These are phyloP conservation scores for Eulithis testata DNA, from an alignment of 2,888 invertebrate genomes.

Conservation along the genomic window DNA sequence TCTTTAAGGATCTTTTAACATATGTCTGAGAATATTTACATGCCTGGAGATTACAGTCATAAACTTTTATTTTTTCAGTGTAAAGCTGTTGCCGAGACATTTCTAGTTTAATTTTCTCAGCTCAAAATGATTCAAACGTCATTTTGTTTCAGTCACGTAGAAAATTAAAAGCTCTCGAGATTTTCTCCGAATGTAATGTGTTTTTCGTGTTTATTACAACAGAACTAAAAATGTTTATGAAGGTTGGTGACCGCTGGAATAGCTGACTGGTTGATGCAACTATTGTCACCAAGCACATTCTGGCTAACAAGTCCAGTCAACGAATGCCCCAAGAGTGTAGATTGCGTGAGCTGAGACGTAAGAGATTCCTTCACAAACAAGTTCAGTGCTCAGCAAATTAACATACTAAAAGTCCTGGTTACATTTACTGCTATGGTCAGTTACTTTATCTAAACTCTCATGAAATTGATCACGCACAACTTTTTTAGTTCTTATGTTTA, in stretches of 20 bases:
- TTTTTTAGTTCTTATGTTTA: no score
- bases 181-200: conserved; percentile 31
- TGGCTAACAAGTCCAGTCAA: background rate
- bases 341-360: no score
- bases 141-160: conserved; percentile 33
- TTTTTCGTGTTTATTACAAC: conserved; percentile 37
- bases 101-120: conserved; percentile 5
- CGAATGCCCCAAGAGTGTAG: no score
- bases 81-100: background rate
- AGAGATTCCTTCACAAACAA: no score
- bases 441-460: no score
- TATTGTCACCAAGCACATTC: conserved; percentile 4
- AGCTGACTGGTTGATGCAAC: conserved; percentile 34
- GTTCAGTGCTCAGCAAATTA: no score
- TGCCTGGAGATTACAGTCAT: background rate
- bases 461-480: no score
- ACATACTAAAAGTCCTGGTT: no score
- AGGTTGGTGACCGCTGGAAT: conserved; percentile 33
- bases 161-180: conserved; percentile 35
- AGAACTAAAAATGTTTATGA: conserved; percentile 29
- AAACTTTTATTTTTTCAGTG: background rate
- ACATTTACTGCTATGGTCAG: no score
- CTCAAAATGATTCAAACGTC: conserved; percentile 15
- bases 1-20: no score
- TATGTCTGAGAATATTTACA: background rate